Evolutionary conservation across 1,140 invertebrate genomes (phyloP).

Genomic region (Helicoverpa armigera): DNA sequence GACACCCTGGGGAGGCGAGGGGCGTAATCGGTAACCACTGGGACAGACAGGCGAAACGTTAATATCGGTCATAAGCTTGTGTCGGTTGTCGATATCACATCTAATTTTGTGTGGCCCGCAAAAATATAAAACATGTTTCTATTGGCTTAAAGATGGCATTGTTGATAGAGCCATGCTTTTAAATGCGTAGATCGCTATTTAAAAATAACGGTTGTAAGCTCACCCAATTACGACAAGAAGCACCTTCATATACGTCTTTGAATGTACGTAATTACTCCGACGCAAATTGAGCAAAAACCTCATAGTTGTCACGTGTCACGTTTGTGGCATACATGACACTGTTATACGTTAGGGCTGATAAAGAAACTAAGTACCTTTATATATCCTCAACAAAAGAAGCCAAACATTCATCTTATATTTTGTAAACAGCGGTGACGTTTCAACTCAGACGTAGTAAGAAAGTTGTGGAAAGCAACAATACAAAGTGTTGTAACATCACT

Average conservation of each 20-base stretch:
- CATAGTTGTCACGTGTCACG: slow-evolving; percentile 47
- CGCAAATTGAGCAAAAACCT: slow-evolving; percentile 55
- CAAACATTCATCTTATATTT: not conserved
- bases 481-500: slow-evolving; percentile 11
- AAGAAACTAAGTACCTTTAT: not conserved
- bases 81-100: too few species aligned
- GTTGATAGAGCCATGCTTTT: too few species aligned
- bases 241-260: slow-evolving; percentile 15
- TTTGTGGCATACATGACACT: slow-evolving; percentile 52
- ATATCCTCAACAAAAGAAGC: not conserved
- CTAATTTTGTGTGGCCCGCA: too few species aligned
- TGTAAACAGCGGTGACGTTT: not conserved
- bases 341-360: slow-evolving; percentile 23
- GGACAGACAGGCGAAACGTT: not conserved
- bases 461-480: too few species aligned
- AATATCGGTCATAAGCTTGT: too few species aligned
- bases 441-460: too few species aligned
- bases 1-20: not conserved
- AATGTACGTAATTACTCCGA: slow-evolving; percentile 27
- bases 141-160: too few species aligned
- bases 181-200: too few species aligned
- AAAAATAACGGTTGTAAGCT: not conserved
- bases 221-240: not conserved
- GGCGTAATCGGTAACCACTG: slow-evolving; percentile 34
- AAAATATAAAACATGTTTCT: too few species aligned